Base-by-base conservation (phyloP, 2,113 vertebrate species). In the Callocephalon fimbriatum region DNA sequence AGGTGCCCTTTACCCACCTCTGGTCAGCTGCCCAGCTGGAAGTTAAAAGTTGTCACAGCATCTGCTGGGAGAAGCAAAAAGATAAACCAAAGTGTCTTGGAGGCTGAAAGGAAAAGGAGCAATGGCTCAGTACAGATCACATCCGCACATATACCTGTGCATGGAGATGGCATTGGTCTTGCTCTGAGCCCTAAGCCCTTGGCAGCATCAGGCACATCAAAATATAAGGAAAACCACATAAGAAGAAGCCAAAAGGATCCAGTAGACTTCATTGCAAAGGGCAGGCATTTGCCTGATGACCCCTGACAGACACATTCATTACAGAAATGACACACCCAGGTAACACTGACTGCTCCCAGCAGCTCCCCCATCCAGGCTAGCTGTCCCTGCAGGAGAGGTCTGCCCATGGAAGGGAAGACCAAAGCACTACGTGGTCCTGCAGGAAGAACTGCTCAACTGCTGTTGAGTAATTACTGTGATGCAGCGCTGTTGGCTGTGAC, bases 1-100 rank as follows among this genome's bases (percentile, higher is more conserved):
- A 93, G 74, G 25, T 96, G 86, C 80, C 88, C 93, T 87, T 59
- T 78, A 86, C 79, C 88, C 83, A 31, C 19, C 51, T 31, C 80
- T 89, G 83, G 73, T 54, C 2, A 9, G 65, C 56, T 87, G 92
- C 91, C 88, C 0, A 0, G 54, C 12, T 92, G 80, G 67, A 78
- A 91, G 86, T 47, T 71, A 77, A 48, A 66, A 81, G 70, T 42
- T 84, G 63, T 77, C 79, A 81, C 62, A 76, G 92, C 6, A 27
- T 80, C 68, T 20, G 9, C 94, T 94, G 93, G 76, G 93, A 94
- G 58, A 81, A 91, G 48, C 13, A 54, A 65, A 73, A 77, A 56
- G 56, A 88, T 40, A 76, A 95, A 89, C 27, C 15, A 20, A 91
- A 77, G 51, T 4, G 40, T 35, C 63, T 74, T 42, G 73, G 31